These are phyloP conservation scores for Forbesichthys agassizii DNA, from an alignment of 2,113 vertebrate species.

Conservation along the genomic window DNA sequence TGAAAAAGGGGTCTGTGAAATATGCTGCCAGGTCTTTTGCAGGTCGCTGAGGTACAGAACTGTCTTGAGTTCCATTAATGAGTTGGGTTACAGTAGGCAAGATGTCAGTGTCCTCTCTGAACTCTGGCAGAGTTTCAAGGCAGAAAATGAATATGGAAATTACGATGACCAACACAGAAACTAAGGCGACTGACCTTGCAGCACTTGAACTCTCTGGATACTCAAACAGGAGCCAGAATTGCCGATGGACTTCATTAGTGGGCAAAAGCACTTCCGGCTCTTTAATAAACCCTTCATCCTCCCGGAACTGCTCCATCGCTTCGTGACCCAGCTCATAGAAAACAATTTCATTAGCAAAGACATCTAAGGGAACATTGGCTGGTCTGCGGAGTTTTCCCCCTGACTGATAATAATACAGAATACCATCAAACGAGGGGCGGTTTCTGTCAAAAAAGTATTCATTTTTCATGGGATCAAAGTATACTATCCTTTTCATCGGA, in stretches of 20 bases:
- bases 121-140: slow-evolving; percentile 93
- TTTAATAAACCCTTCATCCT: slow-evolving; percentile 93
- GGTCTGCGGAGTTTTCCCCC: slow-evolving; percentile 92
- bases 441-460: slow-evolving; percentile 98
- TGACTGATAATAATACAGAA: slow-evolving; percentile 95
- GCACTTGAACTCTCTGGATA: slow-evolving; percentile 96
- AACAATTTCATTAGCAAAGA: slow-evolving; percentile 93
- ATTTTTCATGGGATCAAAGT: slow-evolving; percentile 95
- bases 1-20: slow-evolving; percentile 93
- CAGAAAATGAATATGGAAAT: slow-evolving; percentile 98
- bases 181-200: slow-evolving; percentile 87
- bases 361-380: slow-evolving; percentile 90
- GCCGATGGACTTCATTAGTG: slow-evolving; percentile 86
- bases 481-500: slow-evolving; percentile 86
- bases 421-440: slow-evolving; percentile 97
- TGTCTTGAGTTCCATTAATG: slow-evolving; percentile 64
- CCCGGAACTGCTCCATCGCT: slow-evolving; percentile 94
- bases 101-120: slow-evolving; percentile 82
- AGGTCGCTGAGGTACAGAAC: slow-evolving; percentile 42
- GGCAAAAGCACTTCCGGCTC: slow-evolving; percentile 89
- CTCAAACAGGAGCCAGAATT: slow-evolving; percentile 97
- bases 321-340: slow-evolving; percentile 93
- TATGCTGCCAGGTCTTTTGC: slow-evolving; percentile 68
- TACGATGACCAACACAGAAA: slow-evolving; percentile 92
- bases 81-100: slow-evolving; percentile 23